phyloP scores from a whole-genome alignment of 1,140 invertebrate species.

The Pteromalus puparum region DNA sequence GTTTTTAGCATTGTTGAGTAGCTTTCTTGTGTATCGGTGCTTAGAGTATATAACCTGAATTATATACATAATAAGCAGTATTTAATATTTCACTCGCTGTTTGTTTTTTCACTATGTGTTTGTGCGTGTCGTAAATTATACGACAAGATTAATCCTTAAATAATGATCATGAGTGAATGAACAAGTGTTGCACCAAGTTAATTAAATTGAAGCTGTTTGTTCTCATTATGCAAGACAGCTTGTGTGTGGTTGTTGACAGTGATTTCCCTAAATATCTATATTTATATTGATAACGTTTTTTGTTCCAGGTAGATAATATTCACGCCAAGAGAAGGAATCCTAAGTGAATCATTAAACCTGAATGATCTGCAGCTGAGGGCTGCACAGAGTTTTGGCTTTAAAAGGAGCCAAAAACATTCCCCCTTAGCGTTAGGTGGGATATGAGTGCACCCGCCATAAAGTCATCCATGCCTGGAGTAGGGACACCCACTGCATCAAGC shows the following conservation, averaged over 20 bases:
- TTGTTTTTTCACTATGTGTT: background rate
- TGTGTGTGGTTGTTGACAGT: background rate
- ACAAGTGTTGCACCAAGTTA: conserved; percentile 8
- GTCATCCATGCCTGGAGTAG: conserved; percentile 69
- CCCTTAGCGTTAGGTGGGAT: conserved; percentile 11
- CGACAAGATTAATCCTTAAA: background rate
- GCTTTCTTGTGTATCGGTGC: too few relatives aligned
- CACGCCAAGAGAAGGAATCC: background rate
- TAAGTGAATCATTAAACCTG: conserved; percentile 10
- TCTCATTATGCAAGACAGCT: background rate
- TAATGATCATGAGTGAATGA: background rate
- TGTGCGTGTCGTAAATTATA: background rate
- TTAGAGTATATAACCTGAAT: too few relatives aligned
- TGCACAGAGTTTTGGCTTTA: conserved; percentile 46
- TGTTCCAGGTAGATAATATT: conserved; percentile 12
- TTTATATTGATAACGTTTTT: background rate
- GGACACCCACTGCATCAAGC: conserved; percentile 62
- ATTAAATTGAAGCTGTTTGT: background rate
- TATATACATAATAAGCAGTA: too few relatives aligned
- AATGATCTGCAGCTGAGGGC: conserved; percentile 42
- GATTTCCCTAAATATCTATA: background rate
- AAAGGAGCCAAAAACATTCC: conserved; percentile 41
- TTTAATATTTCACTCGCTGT: background rate
- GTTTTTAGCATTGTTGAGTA: background rate
- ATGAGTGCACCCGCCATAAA: conserved; percentile 70